Evolutionary conservation across 2,888 invertebrate species (phyloP).

Genomic region (Limnephilus lunatus): DNA sequence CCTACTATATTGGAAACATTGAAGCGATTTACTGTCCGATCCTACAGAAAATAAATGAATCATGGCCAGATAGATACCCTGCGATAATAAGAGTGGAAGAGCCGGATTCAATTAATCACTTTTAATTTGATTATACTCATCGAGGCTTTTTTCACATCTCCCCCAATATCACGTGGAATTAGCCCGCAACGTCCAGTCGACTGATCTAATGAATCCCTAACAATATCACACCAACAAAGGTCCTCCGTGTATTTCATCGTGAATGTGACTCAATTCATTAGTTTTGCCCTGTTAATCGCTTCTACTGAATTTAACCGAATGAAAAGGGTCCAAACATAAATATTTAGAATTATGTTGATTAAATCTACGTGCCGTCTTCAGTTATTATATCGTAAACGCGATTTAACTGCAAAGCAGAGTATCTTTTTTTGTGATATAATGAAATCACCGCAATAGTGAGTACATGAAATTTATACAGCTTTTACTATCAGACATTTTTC

Average conservation of each 20-base stretch:
- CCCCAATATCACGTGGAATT: not conserved
- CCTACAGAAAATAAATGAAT: not conserved
- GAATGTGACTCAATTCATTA: conserved; percentile 36
- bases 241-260: not conserved
- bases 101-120: not conserved
- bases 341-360: not conserved
- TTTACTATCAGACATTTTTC: no score
- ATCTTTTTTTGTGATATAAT: not conserved
- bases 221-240: not conserved
- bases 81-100: not conserved
- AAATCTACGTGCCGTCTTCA: not conserved
- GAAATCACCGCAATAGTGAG: not conserved
- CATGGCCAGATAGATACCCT: not conserved
- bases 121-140: not conserved
- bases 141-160: not conserved
- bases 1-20: not conserved
- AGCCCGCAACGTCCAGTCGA: not conserved
- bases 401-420: not conserved
- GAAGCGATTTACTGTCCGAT: not conserved
- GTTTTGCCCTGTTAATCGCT: conserved; percentile 15
- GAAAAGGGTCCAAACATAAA: not conserved
- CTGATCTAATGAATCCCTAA: not conserved
- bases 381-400: not conserved
- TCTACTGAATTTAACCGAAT: not conserved
- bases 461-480: not conserved